These are phyloP conservation scores for Strongylocentrotus purpuratus DNA, from an alignment of 35 echinoderm and acorn worm species.

Conservation along the genomic window DNA sequence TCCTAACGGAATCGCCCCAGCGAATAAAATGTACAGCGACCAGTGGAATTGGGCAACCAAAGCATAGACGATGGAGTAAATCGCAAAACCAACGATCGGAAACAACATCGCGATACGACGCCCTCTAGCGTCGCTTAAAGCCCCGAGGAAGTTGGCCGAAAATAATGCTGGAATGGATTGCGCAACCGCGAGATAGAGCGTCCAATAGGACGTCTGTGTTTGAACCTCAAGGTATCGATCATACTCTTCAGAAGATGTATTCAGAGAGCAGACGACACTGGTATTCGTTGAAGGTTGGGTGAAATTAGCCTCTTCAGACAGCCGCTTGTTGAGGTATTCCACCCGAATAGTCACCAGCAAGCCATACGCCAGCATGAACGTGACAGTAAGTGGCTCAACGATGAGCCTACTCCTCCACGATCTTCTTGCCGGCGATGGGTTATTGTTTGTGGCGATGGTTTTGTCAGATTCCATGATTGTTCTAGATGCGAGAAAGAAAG, in stretches of 20 bases:
- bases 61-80: slow-evolving; percentile 30
- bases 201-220: slow-evolving; percentile 27
- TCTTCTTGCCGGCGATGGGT: not conserved
- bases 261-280: not conserved
- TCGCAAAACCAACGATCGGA: not conserved
- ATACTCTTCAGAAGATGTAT: slow-evolving; percentile 31
- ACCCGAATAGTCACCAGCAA: slow-evolving; percentile 4
- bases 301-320: slow-evolving; percentile 25
- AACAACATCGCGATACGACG: slow-evolving; percentile 37
- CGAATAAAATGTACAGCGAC: not conserved
- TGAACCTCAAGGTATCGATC: slow-evolving; percentile 6
- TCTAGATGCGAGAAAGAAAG: not conserved
- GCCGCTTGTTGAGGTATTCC: slow-evolving; percentile 43
- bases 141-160: slow-evolving; percentile 41
- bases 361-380: slow-evolving; percentile 37
- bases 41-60: not conserved
- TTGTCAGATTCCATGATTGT: not conserved
- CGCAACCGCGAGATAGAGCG: slow-evolving; percentile 19
- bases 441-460: not conserved
- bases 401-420: not conserved
- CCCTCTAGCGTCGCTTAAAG: slow-evolving; percentile 5
- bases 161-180: slow-evolving; percentile 17
- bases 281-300: not conserved
- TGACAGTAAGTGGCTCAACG: slow-evolving; percentile 21
- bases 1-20: slow-evolving; percentile 22